These are phyloP conservation scores for Ochotona princeps DNA, from an alignment of 2,113 vertebrate genomes.

Conservation along the genomic window DNA sequence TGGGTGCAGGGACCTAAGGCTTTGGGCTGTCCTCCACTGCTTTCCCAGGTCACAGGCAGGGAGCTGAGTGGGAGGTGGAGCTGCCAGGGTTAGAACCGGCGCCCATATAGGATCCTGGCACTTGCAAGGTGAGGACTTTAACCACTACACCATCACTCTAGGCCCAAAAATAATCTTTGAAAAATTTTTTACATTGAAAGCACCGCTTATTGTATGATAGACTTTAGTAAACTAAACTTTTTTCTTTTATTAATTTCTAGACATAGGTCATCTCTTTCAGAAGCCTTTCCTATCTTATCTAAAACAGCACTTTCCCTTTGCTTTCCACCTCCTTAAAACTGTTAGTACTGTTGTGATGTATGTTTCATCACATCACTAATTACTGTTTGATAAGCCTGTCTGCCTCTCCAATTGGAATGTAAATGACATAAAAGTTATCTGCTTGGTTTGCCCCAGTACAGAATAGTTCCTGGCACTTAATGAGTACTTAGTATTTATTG, in stretches of 20 bases:
- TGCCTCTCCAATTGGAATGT: background rate
- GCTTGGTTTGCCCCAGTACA: background rate
- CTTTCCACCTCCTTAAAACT: background rate
- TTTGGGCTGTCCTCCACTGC: too few species aligned
- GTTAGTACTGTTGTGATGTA: too few species aligned
- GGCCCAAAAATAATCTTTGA: background rate
- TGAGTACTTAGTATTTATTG: background rate
- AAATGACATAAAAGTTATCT: background rate
- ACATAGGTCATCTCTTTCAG: background rate
- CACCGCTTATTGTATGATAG: background rate
- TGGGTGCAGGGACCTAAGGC: too few species aligned
- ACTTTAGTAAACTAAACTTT: conserved; percentile 5
- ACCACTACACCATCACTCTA: too few species aligned
- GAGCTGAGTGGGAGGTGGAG: too few species aligned
- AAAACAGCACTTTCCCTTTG: background rate
- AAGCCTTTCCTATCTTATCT: background rate
- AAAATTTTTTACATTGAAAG: conserved; percentile 5
- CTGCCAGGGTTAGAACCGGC: too few species aligned
- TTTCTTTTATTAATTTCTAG: conserved; percentile 32
- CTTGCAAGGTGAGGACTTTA: too few species aligned
- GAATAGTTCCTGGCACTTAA: background rate
- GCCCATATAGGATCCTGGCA: too few species aligned
- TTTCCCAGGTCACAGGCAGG: too few species aligned
- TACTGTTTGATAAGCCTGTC: background rate
- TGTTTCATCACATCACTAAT: background rate